Base-by-base conservation (phyloP, 2,797 vertebrate genomes). In the Sebastes elongatus region DNA sequence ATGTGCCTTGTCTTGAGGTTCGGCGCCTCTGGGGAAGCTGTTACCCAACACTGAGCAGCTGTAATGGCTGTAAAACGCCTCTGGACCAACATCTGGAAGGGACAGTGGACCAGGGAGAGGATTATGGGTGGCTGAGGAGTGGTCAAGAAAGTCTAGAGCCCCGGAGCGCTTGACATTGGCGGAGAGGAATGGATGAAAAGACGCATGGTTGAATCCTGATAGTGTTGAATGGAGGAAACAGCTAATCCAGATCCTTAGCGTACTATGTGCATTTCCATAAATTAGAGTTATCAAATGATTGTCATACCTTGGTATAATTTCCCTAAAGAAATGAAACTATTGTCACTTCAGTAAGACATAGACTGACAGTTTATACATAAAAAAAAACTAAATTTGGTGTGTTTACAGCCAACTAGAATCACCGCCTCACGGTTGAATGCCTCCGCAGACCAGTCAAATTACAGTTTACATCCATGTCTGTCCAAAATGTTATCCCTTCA, bases 41-140 rank as follows among this genome's bases (percentile, higher is more conserved):
- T 86, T 89, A 92, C 74, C 71, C 73, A 80, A 85, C 23, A 20
- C 64, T 81, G 84, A 87, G 86, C 88, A 93, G 91, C 89, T 93
- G 88, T 78, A 90, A 87, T 71, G 82, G 25, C 79, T 75, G 62
- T 46, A 65, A 85, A 83, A 83, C 1, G 85, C 87, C 86, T 79
- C 80, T 59, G 87, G 90, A 89, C 76, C 28, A 90, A 87, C 92
- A 94, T 93, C 93, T 95, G 93, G 84, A 86, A 35, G 80, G 46
- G 69, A 85, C 52, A 74, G 76, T 8, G 10, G 20, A 89, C 28
- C 71, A 75, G 66, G 10, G 74, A 61, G 61, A 55, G 46, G 61
- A 63, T 65, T 42, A 66, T 52, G 27, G 76, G 69, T 2, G 20
- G 76, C 59, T 52, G 46, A 70, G 80, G 55, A 76, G 38, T 13